phyloP scores from a whole-genome alignment of 2,113 vertebrate genomes.

The Catharus minimus region DNA sequence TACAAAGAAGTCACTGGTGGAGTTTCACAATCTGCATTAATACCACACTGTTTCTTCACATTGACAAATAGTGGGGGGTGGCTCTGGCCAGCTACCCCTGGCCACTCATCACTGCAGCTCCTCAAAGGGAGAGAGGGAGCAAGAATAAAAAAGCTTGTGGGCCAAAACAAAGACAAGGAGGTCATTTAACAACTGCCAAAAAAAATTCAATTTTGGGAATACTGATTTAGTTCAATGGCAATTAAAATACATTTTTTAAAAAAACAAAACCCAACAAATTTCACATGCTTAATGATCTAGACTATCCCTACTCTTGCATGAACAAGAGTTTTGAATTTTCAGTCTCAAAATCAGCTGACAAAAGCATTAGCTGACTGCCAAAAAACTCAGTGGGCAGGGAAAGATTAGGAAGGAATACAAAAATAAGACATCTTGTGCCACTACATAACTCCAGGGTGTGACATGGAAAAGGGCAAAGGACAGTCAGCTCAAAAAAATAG shows the following conservation, averaged over 20 bases:
- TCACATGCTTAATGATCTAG: no score
- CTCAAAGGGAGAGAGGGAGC: rapidly evolving
- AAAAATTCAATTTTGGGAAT: background rate
- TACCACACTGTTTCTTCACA: no score
- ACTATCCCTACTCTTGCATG: background rate
- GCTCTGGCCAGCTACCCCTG: no score
- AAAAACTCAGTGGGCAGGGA: background rate
- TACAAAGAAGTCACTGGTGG: background rate
- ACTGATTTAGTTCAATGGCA: background rate
- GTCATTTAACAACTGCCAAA: background rate
- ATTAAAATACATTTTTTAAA: background rate
- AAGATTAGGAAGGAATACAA: background rate
- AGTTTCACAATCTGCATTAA: background rate
- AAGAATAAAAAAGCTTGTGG: background rate
- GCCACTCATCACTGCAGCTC: background rate
- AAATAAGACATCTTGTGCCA: background rate
- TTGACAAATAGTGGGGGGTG: background rate
- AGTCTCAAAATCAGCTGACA: background rate
- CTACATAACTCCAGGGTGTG: background rate
- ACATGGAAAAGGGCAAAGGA: background rate
- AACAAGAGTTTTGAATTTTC: background rate
- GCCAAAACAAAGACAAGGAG: background rate
- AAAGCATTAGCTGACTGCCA: background rate
- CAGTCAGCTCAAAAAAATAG: background rate
- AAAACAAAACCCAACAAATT: background rate